These are phyloP conservation scores for Podotricha telesiphe DNA, from an alignment of 2,888 invertebrate species.

Conservation along the genomic window DNA sequence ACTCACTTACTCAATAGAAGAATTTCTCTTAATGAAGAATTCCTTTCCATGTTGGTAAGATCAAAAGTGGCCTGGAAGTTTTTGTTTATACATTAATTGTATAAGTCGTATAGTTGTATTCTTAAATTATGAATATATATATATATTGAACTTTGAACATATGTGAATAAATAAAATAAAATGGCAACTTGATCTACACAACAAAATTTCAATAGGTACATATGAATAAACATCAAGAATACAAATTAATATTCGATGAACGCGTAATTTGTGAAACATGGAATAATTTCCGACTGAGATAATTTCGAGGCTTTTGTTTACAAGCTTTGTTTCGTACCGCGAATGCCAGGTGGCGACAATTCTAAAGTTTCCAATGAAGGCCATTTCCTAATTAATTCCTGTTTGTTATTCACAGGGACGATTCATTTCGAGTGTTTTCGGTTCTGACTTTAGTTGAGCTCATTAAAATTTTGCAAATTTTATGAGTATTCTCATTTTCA, in stretches of 20 bases:
- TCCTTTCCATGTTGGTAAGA: neutral
- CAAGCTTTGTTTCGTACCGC: constrained; percentile 54
- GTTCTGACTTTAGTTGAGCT: constrained; percentile 51
- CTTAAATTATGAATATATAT: neutral
- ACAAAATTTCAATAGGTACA: constrained; percentile 28
- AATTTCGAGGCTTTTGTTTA: constrained; percentile 56
- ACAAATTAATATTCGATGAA: constrained; percentile 56
- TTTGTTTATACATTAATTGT: neutral
- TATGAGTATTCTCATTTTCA: constrained; percentile 27
- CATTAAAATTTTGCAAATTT: constrained; percentile 57
- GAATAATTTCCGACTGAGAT: constrained; percentile 53
- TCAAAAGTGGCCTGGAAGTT: neutral
- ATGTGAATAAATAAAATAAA: constrained; percentile 3
- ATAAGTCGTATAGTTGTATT: neutral
- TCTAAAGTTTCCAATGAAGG: constrained; percentile 62
- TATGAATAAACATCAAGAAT: constrained; percentile 30
- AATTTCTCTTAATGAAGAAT: too few species aligned
- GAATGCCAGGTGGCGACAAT: constrained; percentile 64
- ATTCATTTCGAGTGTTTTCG: constrained; percentile 54
- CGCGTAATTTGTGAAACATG: constrained; percentile 54
- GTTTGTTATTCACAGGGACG: constrained; percentile 55
- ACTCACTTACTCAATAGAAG: too few species aligned
- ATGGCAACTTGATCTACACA: constrained; percentile 15
- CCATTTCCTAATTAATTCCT: constrained; percentile 66
- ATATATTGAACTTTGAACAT: neutral